Evolutionary conservation across 2,797 vertebrate species (phyloP), one percentile per base, ranked within the genome.

Genomic region (Apogon talboti): DNA sequence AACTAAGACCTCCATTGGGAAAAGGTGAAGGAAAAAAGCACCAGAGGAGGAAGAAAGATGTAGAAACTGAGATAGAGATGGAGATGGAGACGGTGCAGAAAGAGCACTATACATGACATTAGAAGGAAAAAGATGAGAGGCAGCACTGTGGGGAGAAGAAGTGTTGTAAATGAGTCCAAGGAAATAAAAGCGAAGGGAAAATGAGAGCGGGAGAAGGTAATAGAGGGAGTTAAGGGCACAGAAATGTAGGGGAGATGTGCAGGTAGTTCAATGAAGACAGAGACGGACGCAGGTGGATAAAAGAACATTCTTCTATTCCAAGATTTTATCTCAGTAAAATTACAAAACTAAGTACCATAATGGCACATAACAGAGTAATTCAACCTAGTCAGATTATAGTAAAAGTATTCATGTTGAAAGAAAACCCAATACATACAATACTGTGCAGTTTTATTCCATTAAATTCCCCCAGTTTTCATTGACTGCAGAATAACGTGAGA

Each of bases 1-100:
- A 87, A 85, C 82, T 84, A 82, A 76, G 77, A 84, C 58, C 76
- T 87, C 92, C 73, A 38, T 74, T 66, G 90, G 90, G 90, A 87
- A 66, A 81, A 82, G 73, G 86, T 76, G 49, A 70, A 71, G 65
- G 67, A 68, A 80, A 70, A 68, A 65, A 65, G 45, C 15, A 15
- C 52, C 30, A 74, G 71, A 74, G 71, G 38, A 24, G 21, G 48
- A 56, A 68, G 65, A 46, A 30, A 51, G 30, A 45, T 13, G 66
- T 19, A 13, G 24, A 43, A 48, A 11, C 9, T n/a, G 40, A 54
- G 78, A 57, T 14, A 10, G 60, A 74, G 66, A 58, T 30, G 38
- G 56, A 82, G 73, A 78, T 55, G 44, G 11, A 48, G 60, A 15
- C 43, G 66, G 52, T 46, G 61, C 55, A 53, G 46, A 60, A 58